Evolutionary conservation across 2,888 invertebrate genomes (phyloP), one percentile per base, ranked within the genome.

Genomic region (Caenorhabditis sp.): DNA sequence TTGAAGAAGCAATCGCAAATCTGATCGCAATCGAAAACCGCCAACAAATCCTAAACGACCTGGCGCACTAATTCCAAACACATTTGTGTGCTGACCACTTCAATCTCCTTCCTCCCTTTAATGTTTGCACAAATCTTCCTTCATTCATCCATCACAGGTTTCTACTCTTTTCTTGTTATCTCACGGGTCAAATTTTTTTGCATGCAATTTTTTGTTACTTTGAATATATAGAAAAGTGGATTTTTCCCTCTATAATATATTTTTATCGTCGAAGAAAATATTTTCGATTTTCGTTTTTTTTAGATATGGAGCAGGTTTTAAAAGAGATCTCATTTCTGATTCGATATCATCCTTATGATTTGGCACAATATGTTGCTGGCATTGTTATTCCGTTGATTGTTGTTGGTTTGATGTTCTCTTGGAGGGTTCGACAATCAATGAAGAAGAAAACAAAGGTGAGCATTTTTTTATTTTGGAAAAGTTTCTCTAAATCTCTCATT

Each of bases 341-440:
- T 1, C 19, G 36, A 36, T 58, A 64, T 17, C 31, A 64, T 21
- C 68, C 68, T 17, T 62, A 62, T 53, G 59, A 57, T 19, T 19
- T 53, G 3, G 27, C 53, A 14, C 62, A 62, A 50, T 62, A 62
- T 26, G 5, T 53, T 8, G 62, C 27, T 53, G 62, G 50, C 12
- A 50, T 62, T 31, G 62, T 63, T 1, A 61, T 78, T 23, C 77
- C 77, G 1, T 37, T 78, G 23, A 27, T 69, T 10, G 27, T 73
- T 1, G 72, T 76, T 24, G 76, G 59, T 17, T 31, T 78, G 14
- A 76, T 78, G 63, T 73, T 78, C 63, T 58, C 60, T 10, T 78
- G 78, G 78, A 59, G 76, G 24, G 67, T 78, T 10, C 63, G 69
- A 26, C 73, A 76, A 31, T 72, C 76, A 5, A 68, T 70, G 55